Conservation (phyloP, 2,113 vertebrate species). For the Grammomys dolichurus region DNA sequence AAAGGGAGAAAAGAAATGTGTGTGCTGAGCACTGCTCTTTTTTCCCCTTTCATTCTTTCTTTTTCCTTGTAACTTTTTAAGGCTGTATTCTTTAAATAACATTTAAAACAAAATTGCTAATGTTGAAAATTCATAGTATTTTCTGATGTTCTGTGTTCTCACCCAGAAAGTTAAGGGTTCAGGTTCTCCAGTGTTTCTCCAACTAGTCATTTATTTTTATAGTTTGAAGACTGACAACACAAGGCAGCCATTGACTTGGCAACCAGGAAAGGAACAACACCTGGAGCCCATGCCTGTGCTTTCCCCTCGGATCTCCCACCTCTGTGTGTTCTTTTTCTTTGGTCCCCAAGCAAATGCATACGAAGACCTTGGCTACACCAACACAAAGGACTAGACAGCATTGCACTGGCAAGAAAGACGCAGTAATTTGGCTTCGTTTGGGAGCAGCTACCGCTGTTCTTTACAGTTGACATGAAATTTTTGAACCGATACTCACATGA, state of each 20-base stretch:
- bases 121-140: constrained; percentile 53
- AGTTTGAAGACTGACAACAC: constrained; percentile 42
- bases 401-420: constrained; percentile 21
- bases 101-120: constrained; percentile 64
- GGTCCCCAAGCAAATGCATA: constrained; percentile 48
- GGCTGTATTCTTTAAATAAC: constrained; percentile 61
- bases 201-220: constrained; percentile 61
- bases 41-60: not conserved
- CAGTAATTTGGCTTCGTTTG: not conserved
- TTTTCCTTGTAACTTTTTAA: constrained; percentile 33
- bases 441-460: not conserved
- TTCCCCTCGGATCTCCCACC: not conserved
- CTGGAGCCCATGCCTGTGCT: not conserved
- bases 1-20: constrained; percentile 1
- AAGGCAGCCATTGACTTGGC: constrained; percentile 53
- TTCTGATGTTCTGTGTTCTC: constrained; percentile 59
- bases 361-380: not conserved
- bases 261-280: constrained; percentile 26
- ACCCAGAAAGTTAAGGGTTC: constrained; percentile 32
- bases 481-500: constrained; percentile 2
- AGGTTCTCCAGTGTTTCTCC: constrained; percentile 42
- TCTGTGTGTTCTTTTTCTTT: constrained; percentile 46
- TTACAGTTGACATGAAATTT: constrained; percentile 25
- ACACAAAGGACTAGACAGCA: constrained; percentile 7
- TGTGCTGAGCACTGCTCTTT: constrained; percentile 38